Evolutionary conservation across 2,113 vertebrate species (phyloP), one percentile per base, ranked within the genome.

Genomic region (Limnothrissa miodon): DNA sequence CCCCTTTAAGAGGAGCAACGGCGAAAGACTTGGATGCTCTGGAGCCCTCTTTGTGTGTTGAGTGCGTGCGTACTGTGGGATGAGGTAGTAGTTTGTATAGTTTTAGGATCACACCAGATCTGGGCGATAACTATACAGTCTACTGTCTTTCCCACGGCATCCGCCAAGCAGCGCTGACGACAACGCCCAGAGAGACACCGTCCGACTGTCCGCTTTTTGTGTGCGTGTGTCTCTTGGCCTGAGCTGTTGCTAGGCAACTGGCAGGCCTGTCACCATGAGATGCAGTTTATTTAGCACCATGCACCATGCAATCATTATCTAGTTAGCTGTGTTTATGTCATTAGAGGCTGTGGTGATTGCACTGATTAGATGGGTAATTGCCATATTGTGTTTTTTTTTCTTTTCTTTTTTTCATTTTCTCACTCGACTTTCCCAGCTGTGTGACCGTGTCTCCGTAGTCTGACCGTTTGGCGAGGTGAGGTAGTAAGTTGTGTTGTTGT

Each of bases 71-170:
- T 93, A 92, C 93, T 95, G 91, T 96, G 96, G 95, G 96, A 90
- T 98, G 97, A 98, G 97, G 97, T 98, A 98, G 97, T 98, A 98
- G 97, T 97, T 98, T 98, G 96, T 98, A 97, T 98, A 98, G 97
- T 98, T 98, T 96, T 97, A 96, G 96, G 97, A 97, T 97, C 96
- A 97, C 94, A 98, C 95, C 96, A 96, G 96, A 97, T 98, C 96
- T 97, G 93, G 97, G 97, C 97, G 97, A 97, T 98, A 98, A 98
- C 97, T 98, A 98, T 98, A 97, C 97, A 98, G 96, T 95, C 96
- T 98, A 98, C 97, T 98, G 97, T 97, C 97, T 98, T 98, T 97
- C 97, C 92, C 93, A 95, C 94, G 94, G 95, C 90, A 90, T 84
- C 88, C 90, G 92, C 87, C 90, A 81, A 86, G 39, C 93, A 80